Evolutionary conservation across 92 coral and sea anemone genomes (phyloP).

Genomic region (Zoanthus gigantus): DNA sequence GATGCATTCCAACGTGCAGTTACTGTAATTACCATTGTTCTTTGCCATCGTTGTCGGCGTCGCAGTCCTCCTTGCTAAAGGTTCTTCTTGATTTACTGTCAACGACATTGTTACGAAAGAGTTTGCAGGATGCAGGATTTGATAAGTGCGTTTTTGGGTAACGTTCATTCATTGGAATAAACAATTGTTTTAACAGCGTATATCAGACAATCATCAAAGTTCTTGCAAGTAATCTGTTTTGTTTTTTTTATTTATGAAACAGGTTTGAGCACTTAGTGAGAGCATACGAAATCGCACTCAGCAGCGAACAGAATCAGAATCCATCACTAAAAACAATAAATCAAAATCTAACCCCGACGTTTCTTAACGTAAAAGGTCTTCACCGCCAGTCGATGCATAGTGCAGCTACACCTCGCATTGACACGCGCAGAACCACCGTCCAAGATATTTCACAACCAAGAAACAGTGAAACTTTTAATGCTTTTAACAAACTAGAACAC

Average conservation of each 20-base stretch:
- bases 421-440: neutral
- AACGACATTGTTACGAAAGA: too few relatives aligned
- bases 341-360: neutral
- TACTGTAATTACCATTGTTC: too few relatives aligned
- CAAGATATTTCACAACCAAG: constrained; percentile 27
- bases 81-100: too few relatives aligned
- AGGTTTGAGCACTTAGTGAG: constrained; percentile 79
- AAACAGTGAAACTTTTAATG: neutral
- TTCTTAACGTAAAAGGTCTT: neutral
- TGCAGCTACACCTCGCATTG: neutral
- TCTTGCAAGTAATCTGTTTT: neutral
- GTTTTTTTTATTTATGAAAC: neutral
- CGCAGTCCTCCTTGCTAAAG: too few relatives aligned
- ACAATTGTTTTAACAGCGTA: neutral
- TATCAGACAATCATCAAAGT: neutral
- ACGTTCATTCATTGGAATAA: too few relatives aligned
- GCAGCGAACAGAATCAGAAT: constrained; percentile 16
- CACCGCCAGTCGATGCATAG: neutral
- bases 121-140: too few relatives aligned
- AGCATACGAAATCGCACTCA: constrained; percentile 61
- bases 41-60: too few relatives aligned
- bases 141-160: too few relatives aligned
- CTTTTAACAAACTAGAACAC: neutral
- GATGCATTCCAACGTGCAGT: too few relatives aligned
- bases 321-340: constrained; percentile 15